Percentiles rank a stretch among this genome's conserved stretches.
phyloP scores from a whole-genome alignment of 1,140 invertebrate species.

The Plodia interpunctella region DNA sequence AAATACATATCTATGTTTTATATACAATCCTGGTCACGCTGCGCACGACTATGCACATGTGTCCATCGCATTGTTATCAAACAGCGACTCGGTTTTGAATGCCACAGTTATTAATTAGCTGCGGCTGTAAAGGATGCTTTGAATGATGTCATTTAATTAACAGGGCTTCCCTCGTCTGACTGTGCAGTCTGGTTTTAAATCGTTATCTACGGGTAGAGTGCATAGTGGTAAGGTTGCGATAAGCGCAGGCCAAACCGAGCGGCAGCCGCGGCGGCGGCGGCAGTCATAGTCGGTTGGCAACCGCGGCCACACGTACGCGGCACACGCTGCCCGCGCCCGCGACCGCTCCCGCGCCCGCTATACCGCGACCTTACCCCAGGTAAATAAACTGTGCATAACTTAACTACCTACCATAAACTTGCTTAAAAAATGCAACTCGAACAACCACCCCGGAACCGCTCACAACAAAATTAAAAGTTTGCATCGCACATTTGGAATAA shows the following conservation, averaged over 20 bases:
- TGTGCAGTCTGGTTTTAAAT: constrained; percentile 40
- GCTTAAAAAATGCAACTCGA: constrained; percentile 25
- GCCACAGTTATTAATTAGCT: neutral
- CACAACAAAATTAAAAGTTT: constrained; percentile 1
- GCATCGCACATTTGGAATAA: constrained; percentile 38
- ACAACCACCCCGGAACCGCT: constrained; percentile 18
- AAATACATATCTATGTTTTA: neutral
- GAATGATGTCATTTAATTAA: neutral
- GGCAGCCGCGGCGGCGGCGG: constrained; percentile 34
- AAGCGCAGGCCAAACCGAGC: constrained; percentile 50
- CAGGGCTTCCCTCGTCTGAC: constrained; percentile 1
- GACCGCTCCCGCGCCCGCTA: constrained; percentile 29
- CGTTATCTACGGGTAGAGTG: constrained; percentile 53
- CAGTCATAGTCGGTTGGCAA: constrained; percentile 60
- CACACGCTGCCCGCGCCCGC: constrained; percentile 40
- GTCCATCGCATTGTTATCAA: neutral
- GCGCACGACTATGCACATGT: neutral
- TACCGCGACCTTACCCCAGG: constrained; percentile 39
- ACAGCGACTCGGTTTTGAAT: neutral
- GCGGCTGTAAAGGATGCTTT: neutral
- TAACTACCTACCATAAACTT: constrained; percentile 7
- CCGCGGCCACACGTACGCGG: constrained; percentile 60
- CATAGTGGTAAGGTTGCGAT: constrained; percentile 53
- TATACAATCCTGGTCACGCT: neutral
- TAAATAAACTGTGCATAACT: constrained; percentile 38